phyloP scores from a whole-genome alignment of 2,797 vertebrate genomes.

The Champsocephalus gunnari region DNA sequence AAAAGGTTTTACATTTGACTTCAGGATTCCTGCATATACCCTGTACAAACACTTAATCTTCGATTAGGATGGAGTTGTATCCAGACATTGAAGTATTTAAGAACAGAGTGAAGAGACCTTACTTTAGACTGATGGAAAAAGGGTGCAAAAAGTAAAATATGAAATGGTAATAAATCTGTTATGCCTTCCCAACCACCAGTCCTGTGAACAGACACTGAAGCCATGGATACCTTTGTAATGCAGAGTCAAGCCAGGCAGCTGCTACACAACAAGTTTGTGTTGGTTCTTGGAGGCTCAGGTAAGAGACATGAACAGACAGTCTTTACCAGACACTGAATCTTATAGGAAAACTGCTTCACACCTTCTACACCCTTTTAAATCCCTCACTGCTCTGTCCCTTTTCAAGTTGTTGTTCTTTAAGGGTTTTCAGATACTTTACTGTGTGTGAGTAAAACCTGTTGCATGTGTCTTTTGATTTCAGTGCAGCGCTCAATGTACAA shows the following conservation, averaged over 20 bases:
- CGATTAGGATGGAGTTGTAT: background rate
- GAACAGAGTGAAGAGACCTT: background rate
- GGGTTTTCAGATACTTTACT: background rate
- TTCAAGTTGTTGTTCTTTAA: constrained; percentile 5
- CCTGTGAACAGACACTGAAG: background rate
- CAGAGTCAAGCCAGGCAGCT: constrained; percentile 73
- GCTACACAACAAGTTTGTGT: constrained; percentile 87
- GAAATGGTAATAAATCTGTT: background rate
- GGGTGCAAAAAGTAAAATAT: background rate
- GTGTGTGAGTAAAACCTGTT: background rate
- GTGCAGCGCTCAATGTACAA: constrained; percentile 86
- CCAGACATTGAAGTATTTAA: background rate
- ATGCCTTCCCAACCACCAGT: accelerated
- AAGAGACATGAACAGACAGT: constrained; percentile 53
- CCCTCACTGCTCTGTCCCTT: background rate
- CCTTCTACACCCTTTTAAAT: background rate
- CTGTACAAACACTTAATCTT: background rate
- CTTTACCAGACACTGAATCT: background rate
- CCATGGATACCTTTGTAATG: constrained; percentile 46
- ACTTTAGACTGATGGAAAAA: background rate
- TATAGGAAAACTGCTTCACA: background rate
- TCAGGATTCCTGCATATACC: too few species aligned
- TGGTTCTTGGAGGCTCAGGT: constrained; percentile 87
- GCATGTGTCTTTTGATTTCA: constrained; percentile 47
- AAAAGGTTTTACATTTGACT: too few species aligned